A percentile compares a stretch with the other conserved stretches of the same genome.
Evolutionary conservation across 35 echinoderm and acorn worm genomes (phyloP).

Genomic region (Holothuria glaberrima): DNA sequence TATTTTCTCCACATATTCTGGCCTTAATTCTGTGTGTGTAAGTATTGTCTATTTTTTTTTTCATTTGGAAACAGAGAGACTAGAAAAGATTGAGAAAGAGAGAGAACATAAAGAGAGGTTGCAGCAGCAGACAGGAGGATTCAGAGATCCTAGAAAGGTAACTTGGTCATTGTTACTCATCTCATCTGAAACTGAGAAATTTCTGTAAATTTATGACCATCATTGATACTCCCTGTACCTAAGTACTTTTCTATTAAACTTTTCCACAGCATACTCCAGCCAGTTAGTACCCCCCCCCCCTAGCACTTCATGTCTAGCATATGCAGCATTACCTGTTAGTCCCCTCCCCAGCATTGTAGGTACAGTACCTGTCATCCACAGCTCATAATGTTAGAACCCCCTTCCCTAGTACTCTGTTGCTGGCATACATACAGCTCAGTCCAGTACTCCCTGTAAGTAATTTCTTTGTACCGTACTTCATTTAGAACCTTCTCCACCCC

Average conservation of each 20-base stretch:
- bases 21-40: too few relatives aligned
- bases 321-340: too few relatives aligned
- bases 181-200: neutral
- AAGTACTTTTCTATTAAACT: neutral
- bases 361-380: too few relatives aligned
- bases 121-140: slow-evolving; percentile 30
- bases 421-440: neutral
- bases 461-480: neutral
- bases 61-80: slow-evolving; percentile 20
- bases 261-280: neutral
- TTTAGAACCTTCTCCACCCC: neutral
- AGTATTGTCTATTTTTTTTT: neutral
- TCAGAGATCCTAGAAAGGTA: slow-evolving; percentile 65
- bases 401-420: neutral
- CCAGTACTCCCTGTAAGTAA: too few relatives aligned
- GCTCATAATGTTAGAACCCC: too few relatives aligned
- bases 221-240: neutral
- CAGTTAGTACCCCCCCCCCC: neutral
- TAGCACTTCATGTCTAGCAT: neutral
- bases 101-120: slow-evolving; percentile 34
- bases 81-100: slow-evolving; percentile 56
- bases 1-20: too few relatives aligned
- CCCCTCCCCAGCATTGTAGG: too few relatives aligned
- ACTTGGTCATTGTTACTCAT: too few relatives aligned
- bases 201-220: neutral